These are phyloP conservation scores for Sipha maydis DNA, from an alignment of 2,888 invertebrate genomes.

Conservation along the genomic window DNA sequence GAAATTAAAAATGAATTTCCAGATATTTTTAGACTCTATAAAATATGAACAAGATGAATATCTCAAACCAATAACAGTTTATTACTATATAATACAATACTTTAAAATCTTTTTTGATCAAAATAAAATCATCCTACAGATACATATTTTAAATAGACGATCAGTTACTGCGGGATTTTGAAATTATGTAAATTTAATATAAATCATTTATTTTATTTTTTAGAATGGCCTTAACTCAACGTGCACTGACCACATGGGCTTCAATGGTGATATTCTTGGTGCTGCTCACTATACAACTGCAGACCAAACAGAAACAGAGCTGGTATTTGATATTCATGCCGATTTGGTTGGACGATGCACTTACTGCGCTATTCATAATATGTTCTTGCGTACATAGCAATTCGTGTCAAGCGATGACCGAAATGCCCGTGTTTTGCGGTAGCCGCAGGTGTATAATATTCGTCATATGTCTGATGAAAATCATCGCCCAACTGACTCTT, in stretches of 20 bases:
- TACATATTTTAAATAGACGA: background rate
- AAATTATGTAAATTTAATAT: background rate
- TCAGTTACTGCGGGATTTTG: background rate
- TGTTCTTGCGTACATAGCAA: slow-evolving; percentile 54
- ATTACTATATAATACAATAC: background rate
- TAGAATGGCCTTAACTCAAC: slow-evolving; percentile 51
- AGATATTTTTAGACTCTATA: too few species aligned
- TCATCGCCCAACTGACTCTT: slow-evolving; percentile 38
- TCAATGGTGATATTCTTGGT: slow-evolving; percentile 58
- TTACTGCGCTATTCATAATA: slow-evolving; percentile 54
- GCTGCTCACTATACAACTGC: slow-evolving; percentile 57
- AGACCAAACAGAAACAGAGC: slow-evolving; percentile 54
- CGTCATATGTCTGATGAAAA: slow-evolving; percentile 55
- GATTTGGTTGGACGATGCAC: slow-evolving; percentile 53
- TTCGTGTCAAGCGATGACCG: slow-evolving; percentile 42
- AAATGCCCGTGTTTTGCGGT: slow-evolving; percentile 55
- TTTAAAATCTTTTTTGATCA: background rate
- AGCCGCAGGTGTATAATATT: slow-evolving; percentile 55
- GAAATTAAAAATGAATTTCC: too few species aligned
- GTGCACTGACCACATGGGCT: slow-evolving; percentile 57
- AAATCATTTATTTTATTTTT: background rate
- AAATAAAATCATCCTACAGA: background rate
- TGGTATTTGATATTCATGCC: slow-evolving; percentile 59
- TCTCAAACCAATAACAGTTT: background rate
- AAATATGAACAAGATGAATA: background rate